Evolutionary conservation across 2,113 vertebrate genomes (phyloP).

Genomic region (Syngnathus floridae): DNA sequence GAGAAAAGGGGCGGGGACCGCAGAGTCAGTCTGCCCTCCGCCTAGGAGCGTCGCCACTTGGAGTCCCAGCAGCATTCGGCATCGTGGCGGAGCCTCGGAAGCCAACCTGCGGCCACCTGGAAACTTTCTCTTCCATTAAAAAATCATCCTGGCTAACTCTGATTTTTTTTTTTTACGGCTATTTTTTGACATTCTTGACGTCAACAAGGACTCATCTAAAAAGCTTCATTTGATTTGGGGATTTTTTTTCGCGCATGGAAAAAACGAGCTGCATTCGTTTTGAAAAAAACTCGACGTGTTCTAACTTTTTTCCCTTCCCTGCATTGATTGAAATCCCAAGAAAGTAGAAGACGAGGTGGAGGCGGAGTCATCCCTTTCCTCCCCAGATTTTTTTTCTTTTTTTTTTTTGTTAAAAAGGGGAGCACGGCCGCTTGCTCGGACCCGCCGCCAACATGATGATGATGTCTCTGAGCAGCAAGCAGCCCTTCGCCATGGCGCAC

Average conservation of each 20-base stretch:
- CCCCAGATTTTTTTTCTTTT: background rate
- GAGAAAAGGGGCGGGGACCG: conserved; percentile 57
- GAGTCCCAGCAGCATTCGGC: conserved; percentile 75
- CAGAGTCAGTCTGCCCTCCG: conserved; percentile 64
- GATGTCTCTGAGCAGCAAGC: conserved; percentile 98
- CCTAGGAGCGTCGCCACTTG: conserved; percentile 66
- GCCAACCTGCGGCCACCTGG: conserved; percentile 47
- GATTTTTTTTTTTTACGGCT: background rate
- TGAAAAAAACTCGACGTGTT: background rate
- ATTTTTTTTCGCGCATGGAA: conserved; percentile 1
- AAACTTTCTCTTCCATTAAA: conserved; percentile 38
- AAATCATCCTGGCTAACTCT: background rate
- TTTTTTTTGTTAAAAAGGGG: conserved; percentile 60
- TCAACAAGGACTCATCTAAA: background rate
- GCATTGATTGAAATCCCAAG: conserved; percentile 2
- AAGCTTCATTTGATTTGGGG: background rate
- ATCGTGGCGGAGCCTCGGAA: conserved; percentile 56
- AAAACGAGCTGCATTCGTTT: background rate
- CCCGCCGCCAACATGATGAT: conserved; percentile 86
- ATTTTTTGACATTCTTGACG: background rate
- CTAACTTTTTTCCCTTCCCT: background rate
- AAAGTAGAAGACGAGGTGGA: conserved; percentile 43
- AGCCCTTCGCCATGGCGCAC: conserved; percentile 89
- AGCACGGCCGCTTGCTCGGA: conserved; percentile 55
- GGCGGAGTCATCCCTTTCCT: conserved; percentile 74